Percentiles rank a stretch among this genome's conserved stretches.
Evolutionary conservation across 2,888 invertebrate species (phyloP).

Genomic region (Thysanoteuthis rhombus): DNA sequence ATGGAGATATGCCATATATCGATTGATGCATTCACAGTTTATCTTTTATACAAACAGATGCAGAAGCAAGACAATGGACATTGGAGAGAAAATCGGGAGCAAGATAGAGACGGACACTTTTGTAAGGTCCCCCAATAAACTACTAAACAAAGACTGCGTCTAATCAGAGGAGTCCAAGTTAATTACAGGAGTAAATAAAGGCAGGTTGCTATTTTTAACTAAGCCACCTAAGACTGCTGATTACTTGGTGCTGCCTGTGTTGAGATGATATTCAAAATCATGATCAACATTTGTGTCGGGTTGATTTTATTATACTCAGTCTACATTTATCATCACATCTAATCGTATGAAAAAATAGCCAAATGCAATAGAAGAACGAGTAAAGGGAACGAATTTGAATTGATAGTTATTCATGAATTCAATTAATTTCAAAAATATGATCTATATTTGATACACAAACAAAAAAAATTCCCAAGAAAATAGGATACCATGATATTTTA

Average conservation of each 20-base stretch:
- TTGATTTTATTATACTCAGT: not conserved
- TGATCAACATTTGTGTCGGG: not conserved
- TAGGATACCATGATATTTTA: too few relatives aligned
- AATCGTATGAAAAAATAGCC: not conserved
- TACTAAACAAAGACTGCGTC: not conserved
- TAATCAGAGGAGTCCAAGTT: not conserved
- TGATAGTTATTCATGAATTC: not conserved
- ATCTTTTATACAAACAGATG: slow-evolving; percentile 12
- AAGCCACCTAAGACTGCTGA: not conserved
- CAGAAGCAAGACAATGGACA: not conserved
- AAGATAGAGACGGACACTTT: not conserved
- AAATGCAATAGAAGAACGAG: not conserved
- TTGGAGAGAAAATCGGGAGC: not conserved
- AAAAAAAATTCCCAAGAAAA: too few relatives aligned
- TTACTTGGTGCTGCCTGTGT: not conserved
- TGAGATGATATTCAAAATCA: not conserved
- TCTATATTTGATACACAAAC: too few relatives aligned
- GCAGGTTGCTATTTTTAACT: not conserved
- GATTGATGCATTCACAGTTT: slow-evolving; percentile 12
- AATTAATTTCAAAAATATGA: not conserved
- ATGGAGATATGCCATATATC: slow-evolving; percentile 12
- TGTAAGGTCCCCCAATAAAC: not conserved
- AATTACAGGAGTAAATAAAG: not conserved
- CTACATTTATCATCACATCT: not conserved
- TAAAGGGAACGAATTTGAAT: not conserved